phyloP scores from a whole-genome alignment of 2,797 vertebrate genomes.

The Cygnus olor region DNA sequence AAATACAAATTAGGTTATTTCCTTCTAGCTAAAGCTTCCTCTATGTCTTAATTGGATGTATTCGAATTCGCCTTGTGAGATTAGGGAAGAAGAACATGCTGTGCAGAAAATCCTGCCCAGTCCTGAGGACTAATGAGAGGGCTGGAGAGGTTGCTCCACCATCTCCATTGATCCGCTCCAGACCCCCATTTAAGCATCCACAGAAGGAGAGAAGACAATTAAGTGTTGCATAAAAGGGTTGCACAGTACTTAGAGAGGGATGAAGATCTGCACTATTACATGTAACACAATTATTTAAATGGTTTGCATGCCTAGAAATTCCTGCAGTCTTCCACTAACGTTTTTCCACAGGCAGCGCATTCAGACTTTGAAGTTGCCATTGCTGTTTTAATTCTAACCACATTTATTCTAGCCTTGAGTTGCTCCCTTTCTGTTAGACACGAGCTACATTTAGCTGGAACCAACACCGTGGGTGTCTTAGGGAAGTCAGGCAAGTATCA shows the following conservation, averaged over 20 bases:
- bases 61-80: neutral
- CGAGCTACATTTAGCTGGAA: neutral
- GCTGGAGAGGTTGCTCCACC: neutral
- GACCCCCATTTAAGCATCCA: neutral
- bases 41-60: neutral
- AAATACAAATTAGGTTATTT: constrained; percentile 30
- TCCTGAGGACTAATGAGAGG: neutral
- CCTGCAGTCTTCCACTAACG: neutral
- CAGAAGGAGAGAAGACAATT: neutral
- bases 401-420: neutral
- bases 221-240: neutral
- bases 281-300: neutral
- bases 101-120: neutral
- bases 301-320: neutral
- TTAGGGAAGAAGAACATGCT: neutral
- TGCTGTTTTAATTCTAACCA: neutral
- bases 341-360: neutral
- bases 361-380: neutral
- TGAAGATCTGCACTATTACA: neutral
- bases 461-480: neutral
- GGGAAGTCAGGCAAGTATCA: neutral
- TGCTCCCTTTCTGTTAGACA: neutral
- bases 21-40: neutral
- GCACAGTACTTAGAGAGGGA: neutral
- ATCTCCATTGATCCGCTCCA: neutral